Evolutionary conservation across 1,140 invertebrate genomes (phyloP).

Genomic region (Mycetomoellerius zeteki): DNA sequence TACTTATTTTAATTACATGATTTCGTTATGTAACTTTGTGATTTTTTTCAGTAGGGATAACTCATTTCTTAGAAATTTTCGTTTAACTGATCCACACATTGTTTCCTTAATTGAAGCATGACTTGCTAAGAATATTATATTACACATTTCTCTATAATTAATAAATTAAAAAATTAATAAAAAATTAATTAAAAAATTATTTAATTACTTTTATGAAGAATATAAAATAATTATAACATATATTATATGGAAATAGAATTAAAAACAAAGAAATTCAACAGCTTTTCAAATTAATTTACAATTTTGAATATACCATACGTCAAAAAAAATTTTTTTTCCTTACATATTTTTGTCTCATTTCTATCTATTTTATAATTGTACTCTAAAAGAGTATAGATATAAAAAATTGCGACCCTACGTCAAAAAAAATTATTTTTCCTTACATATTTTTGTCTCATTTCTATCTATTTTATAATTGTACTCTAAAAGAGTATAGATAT

Average conservation of each 20-base stretch:
- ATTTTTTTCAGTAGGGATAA: too few species aligned
- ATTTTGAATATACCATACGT: background rate
- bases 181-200: too few species aligned
- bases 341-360: background rate
- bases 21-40: too few species aligned
- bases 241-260: background rate
- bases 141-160: too few species aligned
- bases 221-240: background rate
- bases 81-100: background rate
- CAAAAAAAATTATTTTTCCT: too few species aligned
- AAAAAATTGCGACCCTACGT: conserved; percentile 15
- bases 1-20: too few species aligned
- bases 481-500: background rate
- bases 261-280: background rate
- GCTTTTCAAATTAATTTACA: background rate
- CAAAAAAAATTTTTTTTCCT: too few species aligned
- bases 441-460: background rate
- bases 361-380: background rate
- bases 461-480: background rate
- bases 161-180: too few species aligned
- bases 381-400: background rate
- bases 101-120: background rate
- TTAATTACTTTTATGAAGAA: background rate
- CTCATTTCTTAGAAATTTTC: background rate
- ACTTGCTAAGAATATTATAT: background rate